phyloP scores from a whole-genome alignment of 2,888 invertebrate genomes.

The Pocota personata region DNA sequence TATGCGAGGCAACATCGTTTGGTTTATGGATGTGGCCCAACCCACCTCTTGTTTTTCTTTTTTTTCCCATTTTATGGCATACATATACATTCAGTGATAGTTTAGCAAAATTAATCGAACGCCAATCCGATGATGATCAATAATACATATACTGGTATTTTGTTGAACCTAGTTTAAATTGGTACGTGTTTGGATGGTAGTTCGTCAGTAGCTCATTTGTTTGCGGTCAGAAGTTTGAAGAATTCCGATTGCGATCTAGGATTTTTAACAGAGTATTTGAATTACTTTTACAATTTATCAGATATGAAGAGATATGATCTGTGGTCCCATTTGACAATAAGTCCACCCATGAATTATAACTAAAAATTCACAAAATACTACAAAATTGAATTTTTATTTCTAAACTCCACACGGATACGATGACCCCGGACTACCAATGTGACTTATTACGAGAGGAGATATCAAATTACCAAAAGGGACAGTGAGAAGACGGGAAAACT shows the following conservation, averaged over 20 bases:
- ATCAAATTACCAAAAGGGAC: conserved; percentile 43
- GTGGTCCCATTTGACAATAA: too few relatives aligned
- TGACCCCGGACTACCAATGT: conserved; percentile 5
- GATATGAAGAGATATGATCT: neutral
- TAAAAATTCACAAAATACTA: neutral
- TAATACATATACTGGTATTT: neutral
- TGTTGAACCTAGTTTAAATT: neutral
- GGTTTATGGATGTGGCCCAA: neutral
- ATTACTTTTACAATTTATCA: neutral
- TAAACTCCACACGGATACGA: conserved; percentile 8
- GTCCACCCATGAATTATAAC: neutral
- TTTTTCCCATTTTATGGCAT: conserved; percentile 19
- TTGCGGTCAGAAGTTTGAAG: neutral
- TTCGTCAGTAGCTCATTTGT: neutral
- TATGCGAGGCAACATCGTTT: conserved; percentile 16
- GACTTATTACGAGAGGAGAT: neutral
- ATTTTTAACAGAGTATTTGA: neutral
- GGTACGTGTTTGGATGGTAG: neutral
- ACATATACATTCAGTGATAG: neutral
- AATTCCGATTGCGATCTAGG: neutral
- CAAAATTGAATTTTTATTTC: neutral
- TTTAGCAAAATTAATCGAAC: conserved; percentile 41
- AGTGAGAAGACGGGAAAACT: neutral
- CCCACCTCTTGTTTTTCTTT: conserved; percentile 6
- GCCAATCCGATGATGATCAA: conserved; percentile 22